A percentile compares a stretch with the other conserved stretches of the same genome.
These are phyloP conservation scores for Paedocypris micromegethes DNA, from an alignment of 2,797 vertebrate genomes.

Conservation along the genomic window DNA sequence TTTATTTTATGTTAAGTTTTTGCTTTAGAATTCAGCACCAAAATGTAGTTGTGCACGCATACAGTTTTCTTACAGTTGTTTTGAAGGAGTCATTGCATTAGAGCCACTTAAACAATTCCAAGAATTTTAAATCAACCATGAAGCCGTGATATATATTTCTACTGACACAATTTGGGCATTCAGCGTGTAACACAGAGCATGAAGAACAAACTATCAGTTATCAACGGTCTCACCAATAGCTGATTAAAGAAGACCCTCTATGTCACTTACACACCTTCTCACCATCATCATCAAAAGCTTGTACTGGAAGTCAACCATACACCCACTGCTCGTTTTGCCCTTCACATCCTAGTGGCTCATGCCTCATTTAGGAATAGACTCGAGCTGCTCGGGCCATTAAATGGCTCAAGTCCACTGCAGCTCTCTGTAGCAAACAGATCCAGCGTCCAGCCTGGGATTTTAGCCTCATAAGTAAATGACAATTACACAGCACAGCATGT, in stretches of 20 bases:
- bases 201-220: conserved; percentile 10
- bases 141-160: conserved; percentile 28
- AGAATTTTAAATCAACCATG: conserved; percentile 32
- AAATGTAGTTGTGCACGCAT: too few relatives aligned
- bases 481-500: conserved; percentile 38
- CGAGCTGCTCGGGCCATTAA: conserved; percentile 29
- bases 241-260: too few relatives aligned
- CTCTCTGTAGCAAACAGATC: conserved; percentile 30
- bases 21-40: too few relatives aligned
- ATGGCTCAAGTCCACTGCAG: conserved; percentile 32
- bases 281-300: background rate
- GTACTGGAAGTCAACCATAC: too few relatives aligned
- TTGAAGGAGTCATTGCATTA: conserved; percentile 19
- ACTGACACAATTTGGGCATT: conserved; percentile 28
- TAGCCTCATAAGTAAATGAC: conserved; percentile 44
- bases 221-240: background rate
- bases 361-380: conserved; percentile 33
- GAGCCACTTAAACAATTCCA: conserved; percentile 22
- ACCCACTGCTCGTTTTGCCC: conserved; percentile 18
- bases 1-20: too few relatives aligned
- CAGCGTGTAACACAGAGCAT: conserved; percentile 5
- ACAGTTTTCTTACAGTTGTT: background rate
- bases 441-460: conserved; percentile 36
- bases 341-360: conserved; percentile 13
- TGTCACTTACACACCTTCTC: background rate